Base-by-base conservation (phyloP, 30 jellyfish, hydroid and myxozoan genomes). In the Nemopilema nomurai region DNA sequence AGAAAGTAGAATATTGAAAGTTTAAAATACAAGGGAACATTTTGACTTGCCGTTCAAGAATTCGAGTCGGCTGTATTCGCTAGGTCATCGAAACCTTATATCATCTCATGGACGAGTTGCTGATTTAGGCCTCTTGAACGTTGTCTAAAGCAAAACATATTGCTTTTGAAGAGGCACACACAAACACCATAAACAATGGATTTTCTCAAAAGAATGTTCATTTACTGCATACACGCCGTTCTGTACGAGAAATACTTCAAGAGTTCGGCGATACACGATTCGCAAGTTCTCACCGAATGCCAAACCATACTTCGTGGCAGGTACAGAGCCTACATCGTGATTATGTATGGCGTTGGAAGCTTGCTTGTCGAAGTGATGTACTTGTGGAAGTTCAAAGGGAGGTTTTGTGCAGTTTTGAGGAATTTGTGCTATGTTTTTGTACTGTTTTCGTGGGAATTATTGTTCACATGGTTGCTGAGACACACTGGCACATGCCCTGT, bases 171-270 rank as follows among this genome's bases (percentile, higher is more conserved):
- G n/a, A n/a, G n/a, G n/a, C n/a, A n/a, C n/a, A n/a, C n/a, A n/a
- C n/a, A n/a, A n/a, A n/a, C n/a, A n/a, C n/a, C n/a, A 41, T 3
- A 41, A 13, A 13, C 57, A 6, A 84, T 67, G 76, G 80, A 65
- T 69, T 83, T 90, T 76, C 68, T 92, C 76, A 72, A 84, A 88
- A 33, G 84, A 76, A 86, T 76, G 21, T 29, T 62, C 74, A 31
- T 77, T 28, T 77, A 77, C 66, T 77, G 76, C 67, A 22, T 77
- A 16, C 87, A 77, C 25, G 87, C 87, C 16, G 78, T 77, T 27
- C 29, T 77, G 50, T 77, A 77, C 67, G 87, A 77, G 77, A 77
- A 53, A 66, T 77, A 8, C 28, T 77, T 77, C 87, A n/a, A 49
- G 62, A 16, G 51, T 33, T 74, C 68, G 49, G 76, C 76, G 77